Conservation (phyloP, 2,113 vertebrate species). For the Tricholaema leucomelas region DNA sequence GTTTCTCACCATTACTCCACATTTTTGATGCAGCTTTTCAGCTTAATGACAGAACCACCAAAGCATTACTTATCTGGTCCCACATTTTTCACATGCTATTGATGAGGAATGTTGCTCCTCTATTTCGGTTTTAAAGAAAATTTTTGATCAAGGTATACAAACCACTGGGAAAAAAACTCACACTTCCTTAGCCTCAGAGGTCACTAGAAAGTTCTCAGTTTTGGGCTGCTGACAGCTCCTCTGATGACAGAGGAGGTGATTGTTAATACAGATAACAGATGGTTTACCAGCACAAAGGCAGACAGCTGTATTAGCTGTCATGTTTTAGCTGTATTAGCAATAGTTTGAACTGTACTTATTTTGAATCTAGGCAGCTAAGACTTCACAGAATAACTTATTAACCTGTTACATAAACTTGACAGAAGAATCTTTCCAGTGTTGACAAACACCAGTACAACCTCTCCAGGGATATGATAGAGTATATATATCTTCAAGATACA, state of each 20-base stretch:
- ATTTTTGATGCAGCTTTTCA: neutral
- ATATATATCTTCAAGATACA: neutral
- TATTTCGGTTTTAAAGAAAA: neutral
- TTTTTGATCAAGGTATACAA: neutral
- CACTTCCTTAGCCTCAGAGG: neutral
- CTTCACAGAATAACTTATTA: neutral
- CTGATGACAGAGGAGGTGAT: neutral
- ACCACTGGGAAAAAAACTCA: neutral
- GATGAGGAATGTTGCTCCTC: neutral
- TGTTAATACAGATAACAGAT: neutral
- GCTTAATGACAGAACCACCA: neutral
- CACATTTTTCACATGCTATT: neutral
- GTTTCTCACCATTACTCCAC: neutral
- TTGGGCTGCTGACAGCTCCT: neutral
- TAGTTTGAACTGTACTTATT: neutral
- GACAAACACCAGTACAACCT: neutral
- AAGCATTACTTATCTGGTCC: neutral
- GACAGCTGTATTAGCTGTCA: neutral
- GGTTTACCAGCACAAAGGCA: neutral
- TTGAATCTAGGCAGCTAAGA: neutral
- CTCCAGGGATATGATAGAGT: accelerated
- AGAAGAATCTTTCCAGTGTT: neutral
- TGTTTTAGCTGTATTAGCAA: neutral
- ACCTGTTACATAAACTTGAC: neutral
- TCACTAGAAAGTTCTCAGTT: neutral